Evolutionary conservation across 2,888 invertebrate genomes (phyloP).

Genomic region (Sipha maydis): DNA sequence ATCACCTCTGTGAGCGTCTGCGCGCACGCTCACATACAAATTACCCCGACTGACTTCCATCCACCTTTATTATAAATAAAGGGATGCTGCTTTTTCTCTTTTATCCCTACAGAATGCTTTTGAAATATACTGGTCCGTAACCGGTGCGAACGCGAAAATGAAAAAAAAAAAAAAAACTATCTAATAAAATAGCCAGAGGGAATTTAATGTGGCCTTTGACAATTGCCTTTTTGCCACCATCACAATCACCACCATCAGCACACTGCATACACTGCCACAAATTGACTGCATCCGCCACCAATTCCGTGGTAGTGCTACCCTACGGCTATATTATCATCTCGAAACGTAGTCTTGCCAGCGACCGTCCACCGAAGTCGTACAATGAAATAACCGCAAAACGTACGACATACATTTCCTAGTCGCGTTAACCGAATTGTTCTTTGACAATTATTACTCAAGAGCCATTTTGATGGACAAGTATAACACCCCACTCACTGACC

Average conservation of each 20-base stretch:
- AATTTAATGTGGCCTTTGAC: slow-evolving; percentile 48
- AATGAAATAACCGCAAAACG: neutral
- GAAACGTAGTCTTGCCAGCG: neutral
- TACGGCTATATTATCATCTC: neutral
- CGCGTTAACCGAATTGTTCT: no score
- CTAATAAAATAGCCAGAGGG: slow-evolving; percentile 47
- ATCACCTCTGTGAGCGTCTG: neutral
- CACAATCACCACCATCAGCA: neutral
- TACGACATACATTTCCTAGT: neutral
- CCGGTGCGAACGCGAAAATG: neutral
- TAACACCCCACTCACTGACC: no score
- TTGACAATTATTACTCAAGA: no score
- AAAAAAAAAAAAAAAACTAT: neutral
- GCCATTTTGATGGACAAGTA: no score
- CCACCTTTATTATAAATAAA: slow-evolving; percentile 48
- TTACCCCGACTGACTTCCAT: slow-evolving; percentile 26
- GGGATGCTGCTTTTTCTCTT: slow-evolving; percentile 20
- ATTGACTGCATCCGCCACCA: slow-evolving; percentile 22
- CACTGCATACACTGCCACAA: neutral
- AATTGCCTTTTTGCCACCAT: slow-evolving; percentile 34
- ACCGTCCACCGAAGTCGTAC: neutral
- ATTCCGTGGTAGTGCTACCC: neutral
- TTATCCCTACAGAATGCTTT: slow-evolving; percentile 31
- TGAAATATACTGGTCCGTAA: slow-evolving; percentile 6
- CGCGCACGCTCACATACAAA: neutral